Percentiles rank a stretch among this genome's conserved stretches.
phyloP scores from a whole-genome alignment of 2,113 vertebrate species.

The Apodemus speciosus region DNA sequence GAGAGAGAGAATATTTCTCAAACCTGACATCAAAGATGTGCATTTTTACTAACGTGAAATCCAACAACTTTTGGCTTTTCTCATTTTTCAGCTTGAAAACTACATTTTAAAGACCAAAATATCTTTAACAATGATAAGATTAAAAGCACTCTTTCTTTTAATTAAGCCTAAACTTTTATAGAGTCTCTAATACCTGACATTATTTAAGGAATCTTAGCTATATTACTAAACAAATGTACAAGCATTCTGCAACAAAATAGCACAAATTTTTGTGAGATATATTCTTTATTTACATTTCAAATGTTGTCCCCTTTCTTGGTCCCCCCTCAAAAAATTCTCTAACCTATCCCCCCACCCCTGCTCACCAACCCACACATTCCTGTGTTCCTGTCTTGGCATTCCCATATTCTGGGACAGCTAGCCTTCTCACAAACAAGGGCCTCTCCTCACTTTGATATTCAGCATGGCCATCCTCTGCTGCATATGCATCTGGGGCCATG shows the following conservation, averaged over 20 bases:
- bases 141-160: background rate
- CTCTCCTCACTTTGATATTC: too few relatives aligned
- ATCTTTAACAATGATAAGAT: background rate
- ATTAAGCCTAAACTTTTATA: background rate
- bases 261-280: background rate
- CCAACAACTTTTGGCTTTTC: background rate
- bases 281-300: too few relatives aligned
- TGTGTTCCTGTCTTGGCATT: too few relatives aligned
- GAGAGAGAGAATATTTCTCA: background rate
- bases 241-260: background rate
- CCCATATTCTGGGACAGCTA: too few relatives aligned
- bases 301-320: too few relatives aligned
- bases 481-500: too few relatives aligned
- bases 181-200: background rate
- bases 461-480: too few relatives aligned
- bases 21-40: background rate
- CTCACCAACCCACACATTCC: too few relatives aligned
- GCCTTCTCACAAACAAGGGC: too few relatives aligned
- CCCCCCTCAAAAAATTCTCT: too few relatives aligned
- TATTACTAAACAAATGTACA: background rate
- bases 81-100: slow-evolving; percentile 17
- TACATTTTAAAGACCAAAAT: background rate
- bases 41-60: background rate
- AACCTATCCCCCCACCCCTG: too few relatives aligned
- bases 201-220: background rate